These are phyloP conservation scores for Schizothorax lantsangensis DNA, from an alignment of 2,797 vertebrate species.

Conservation along the genomic window DNA sequence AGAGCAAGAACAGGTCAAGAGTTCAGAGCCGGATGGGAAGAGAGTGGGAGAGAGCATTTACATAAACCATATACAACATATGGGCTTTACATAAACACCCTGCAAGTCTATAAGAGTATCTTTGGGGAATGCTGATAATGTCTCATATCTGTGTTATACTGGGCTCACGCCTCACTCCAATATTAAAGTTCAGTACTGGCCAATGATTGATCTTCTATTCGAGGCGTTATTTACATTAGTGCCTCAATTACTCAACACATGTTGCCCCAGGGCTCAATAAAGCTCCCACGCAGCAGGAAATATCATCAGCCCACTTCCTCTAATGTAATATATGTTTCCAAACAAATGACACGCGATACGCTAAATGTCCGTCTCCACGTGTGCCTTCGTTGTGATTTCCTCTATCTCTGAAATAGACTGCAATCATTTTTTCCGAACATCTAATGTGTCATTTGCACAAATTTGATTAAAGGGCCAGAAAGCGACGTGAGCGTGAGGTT, in stretches of 20 bases:
- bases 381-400: conserved; percentile 21
- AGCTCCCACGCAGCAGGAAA: conserved; percentile 64
- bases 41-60: background rate
- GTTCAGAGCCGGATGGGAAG: background rate
- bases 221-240: conserved; percentile 71
- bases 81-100: conserved; percentile 23
- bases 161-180: conserved; percentile 64
- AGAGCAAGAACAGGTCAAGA: background rate
- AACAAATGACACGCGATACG: conserved; percentile 65
- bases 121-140: conserved; percentile 62
- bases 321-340: conserved; percentile 71
- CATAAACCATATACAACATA: conserved; percentile 1
- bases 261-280: conserved; percentile 64
- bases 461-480: conserved; percentile 29
- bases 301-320: conserved; percentile 59
- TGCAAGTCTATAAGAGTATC: conserved; percentile 51
- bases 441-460: conserved; percentile 46
- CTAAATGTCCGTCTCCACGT: conserved; percentile 34
- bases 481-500: conserved; percentile 16
- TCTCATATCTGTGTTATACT: conserved; percentile 68
- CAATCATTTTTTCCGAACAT: conserved; percentile 35
- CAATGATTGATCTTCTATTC: conserved; percentile 70
- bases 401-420: conserved; percentile 15
- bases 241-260: conserved; percentile 70
- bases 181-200: conserved; percentile 67